phyloP scores from a whole-genome alignment of 2,797 vertebrate species.

The Prunella strophiata region DNA sequence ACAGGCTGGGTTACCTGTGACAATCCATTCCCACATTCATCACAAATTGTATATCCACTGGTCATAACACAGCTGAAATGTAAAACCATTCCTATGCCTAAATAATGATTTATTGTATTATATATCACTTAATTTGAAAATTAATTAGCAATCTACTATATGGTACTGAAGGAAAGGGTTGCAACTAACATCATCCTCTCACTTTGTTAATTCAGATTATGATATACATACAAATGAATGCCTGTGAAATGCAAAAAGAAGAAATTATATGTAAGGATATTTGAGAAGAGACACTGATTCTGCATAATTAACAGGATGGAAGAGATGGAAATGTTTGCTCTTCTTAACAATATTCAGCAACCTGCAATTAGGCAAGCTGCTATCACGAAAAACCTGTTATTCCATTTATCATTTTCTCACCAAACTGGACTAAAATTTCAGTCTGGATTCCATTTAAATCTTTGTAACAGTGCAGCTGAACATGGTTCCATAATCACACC shows the following conservation, averaged over 20 bases:
- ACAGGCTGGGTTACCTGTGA: background rate
- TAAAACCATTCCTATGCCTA: background rate
- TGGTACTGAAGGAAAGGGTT: background rate
- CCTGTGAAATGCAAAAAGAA: conserved; percentile 28
- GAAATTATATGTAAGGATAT: background rate
- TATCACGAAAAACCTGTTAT: conserved; percentile 28
- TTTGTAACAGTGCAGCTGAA: conserved; percentile 23
- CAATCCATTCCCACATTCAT: background rate
- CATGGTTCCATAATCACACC: background rate
- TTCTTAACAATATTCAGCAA: conserved; percentile 9
- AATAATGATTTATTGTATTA: background rate
- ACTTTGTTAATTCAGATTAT: background rate
- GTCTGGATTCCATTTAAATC: conserved; percentile 53
- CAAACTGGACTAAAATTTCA: conserved; percentile 36
- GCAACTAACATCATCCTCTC: background rate
- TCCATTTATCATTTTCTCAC: conserved; percentile 25
- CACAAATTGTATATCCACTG: background rate
- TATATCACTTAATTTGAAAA: background rate
- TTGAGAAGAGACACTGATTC: conserved; percentile 13
- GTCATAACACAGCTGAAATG: background rate
- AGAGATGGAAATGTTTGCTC: conserved; percentile 22
- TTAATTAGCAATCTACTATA: background rate
- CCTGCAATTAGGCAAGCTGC: conserved; percentile 8
- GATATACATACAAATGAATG: conserved; percentile 20
- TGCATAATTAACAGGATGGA: conserved; percentile 7